phyloP scores from a whole-genome alignment of 64 coral and sea anemone genomes.

The Anthopleura sola region DNA sequence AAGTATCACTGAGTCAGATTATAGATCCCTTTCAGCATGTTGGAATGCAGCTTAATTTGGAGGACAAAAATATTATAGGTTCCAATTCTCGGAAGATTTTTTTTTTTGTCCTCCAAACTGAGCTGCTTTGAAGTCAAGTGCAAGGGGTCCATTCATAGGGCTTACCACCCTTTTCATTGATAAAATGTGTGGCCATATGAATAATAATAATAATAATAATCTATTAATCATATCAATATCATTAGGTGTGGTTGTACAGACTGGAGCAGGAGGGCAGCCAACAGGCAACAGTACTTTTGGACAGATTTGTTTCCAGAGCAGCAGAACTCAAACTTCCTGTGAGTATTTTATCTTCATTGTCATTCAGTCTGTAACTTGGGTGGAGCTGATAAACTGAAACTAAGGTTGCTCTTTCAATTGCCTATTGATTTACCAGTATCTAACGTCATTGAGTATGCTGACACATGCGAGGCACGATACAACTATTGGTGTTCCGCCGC shows the following conservation, averaged over 20 bases:
- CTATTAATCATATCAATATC: neutral
- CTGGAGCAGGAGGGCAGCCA: conserved; percentile 76
- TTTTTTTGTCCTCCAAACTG: no score
- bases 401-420: neutral
- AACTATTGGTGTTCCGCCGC: conserved; percentile 65
- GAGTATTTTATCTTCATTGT: neutral
- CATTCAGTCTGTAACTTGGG: neutral
- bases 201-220: no score
- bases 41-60: no score
- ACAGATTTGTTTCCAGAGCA: conserved; percentile 89
- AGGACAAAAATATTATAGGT: no score
- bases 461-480: conserved; percentile 69
- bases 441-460: conserved; percentile 76
- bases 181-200: no score
- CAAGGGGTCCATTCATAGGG: no score
- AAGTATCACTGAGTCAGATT: no score
- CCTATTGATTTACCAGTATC: conserved; percentile 53
- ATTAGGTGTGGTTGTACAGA: conserved; percentile 77
- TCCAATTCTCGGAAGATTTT: no score
- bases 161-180: no score
- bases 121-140: no score
- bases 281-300: conserved; percentile 76
- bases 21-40: no score
- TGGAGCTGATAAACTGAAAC: no score
- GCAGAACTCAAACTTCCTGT: conserved; percentile 94